Evolutionary conservation across 2,797 vertebrate genomes (phyloP), one percentile per base, ranked within the genome.

Genomic region (Melanotaenia pygmaea): DNA sequence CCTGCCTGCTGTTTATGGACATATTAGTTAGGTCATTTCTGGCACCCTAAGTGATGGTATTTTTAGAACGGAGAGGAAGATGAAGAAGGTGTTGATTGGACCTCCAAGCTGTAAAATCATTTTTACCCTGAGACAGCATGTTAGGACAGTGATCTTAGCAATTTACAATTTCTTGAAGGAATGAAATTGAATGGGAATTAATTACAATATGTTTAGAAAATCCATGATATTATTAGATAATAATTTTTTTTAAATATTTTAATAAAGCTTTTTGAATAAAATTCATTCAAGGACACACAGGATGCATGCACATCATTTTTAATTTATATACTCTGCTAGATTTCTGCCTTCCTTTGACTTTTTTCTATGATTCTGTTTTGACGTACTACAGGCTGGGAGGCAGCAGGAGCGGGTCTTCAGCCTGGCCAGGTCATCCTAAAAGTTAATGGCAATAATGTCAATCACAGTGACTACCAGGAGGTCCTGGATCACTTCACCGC

Each of bases 351-450:
- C 10, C 28, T 37, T 37, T 66, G 28, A 76, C 35, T 58, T 18
- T 66, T 37, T 38, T 83, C 74, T 70, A 32, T 73, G 59, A 64
- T 64, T 22, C 54, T 59, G 24, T 82, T 47, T 82, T 74, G 64
- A 73, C 76, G 18, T 38, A 7, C 68, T 79, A 53, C 84, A 99
- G 98, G 98, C 65, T 97, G 96, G 7, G 96, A 95, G 85, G 97
- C 97, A 0, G 95, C 94, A 3, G 95, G 93, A 0, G 93, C 91
- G 0, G 98, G 98, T 11, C 96, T 99, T 59, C 97, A 98, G 63
- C 95, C 98, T 0, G 98, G 98, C 30, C 98, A 99, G 88, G 97
- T 97, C 68, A 82, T 99, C 86, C 91, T 97, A 80, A 99, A 99
- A 92, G 96, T 98, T 74, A 99, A 95, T 3, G 98, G 98, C 58